phyloP scores from a whole-genome alignment of 23 tunicate genomes.

The Trididemnum nubilum region DNA sequence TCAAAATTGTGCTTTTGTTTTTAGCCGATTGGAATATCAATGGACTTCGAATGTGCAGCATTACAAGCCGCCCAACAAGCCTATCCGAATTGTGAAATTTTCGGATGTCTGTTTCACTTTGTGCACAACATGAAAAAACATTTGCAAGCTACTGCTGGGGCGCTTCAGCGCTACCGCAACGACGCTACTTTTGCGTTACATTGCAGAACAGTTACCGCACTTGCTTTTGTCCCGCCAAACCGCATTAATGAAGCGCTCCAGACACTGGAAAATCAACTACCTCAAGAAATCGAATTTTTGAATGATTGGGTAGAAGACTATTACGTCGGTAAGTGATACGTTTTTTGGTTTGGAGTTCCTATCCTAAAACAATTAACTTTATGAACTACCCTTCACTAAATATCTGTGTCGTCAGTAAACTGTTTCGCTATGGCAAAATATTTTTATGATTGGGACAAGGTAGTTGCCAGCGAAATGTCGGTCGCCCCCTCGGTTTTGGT shows the following conservation, averaged over 20 bases:
- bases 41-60: not conserved
- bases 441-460: too few species aligned
- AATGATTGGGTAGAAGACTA: conserved; percentile 20
- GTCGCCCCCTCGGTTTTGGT: too few species aligned
- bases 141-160: not conserved
- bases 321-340: conserved; percentile 2
- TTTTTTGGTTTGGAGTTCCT: too few species aligned
- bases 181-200: conserved; percentile 5
- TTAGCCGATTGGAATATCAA: not conserved
- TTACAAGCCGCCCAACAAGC: not conserved
- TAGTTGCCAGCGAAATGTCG: too few species aligned
- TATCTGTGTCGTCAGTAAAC: too few species aligned
- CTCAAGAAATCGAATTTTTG: not conserved
- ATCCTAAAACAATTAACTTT: too few species aligned
- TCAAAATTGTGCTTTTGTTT: not conserved
- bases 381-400: too few species aligned
- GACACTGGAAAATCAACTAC: not conserved
- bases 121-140: not conserved
- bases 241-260: conserved; percentile 2
- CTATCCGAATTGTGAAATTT: not conserved
- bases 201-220: conserved; percentile 21
- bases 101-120: not conserved
- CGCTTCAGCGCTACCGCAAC: not conserved
- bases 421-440: too few species aligned
- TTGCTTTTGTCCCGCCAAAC: conserved; percentile 1